Base-by-base conservation (phyloP, 1,140 invertebrate genomes). In the Drosophila arawakana region DNA sequence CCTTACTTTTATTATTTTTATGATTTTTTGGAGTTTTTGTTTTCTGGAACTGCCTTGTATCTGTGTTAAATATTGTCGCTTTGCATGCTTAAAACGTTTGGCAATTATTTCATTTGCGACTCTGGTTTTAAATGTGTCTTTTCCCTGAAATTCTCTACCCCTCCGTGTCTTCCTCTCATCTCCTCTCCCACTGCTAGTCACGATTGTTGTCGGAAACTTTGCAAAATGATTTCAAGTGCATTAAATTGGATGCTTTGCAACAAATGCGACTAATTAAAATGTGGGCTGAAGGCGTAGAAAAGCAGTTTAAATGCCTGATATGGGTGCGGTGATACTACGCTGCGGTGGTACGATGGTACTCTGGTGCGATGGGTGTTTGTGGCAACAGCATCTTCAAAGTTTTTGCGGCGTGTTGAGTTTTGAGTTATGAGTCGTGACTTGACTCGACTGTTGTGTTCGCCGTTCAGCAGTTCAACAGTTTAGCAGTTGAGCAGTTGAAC, bases 261-360 rank as follows among this genome's bases (percentile, higher is more conserved):
- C 83, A 88, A 88, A 88, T 83, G 83, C 77, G 67, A 88, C 83
- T 88, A 88, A 88, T 89, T 88, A 88, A 88, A 88, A 86, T 88
- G 80, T 71, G 74, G 84, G 59, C 39, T 63, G 62, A 15, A 61
- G 80, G 72, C 76, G 76, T 47, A 62, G 52, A 52, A 59, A 57
- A 69, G 58, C 43, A 65, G 61, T 63, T 63, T 54, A 63, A 39
- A 49, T 18, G 15, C 7, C 34, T 54, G 57, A 39, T 47, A 18
- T 50, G 50, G 50, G 10, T 25, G 60, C 30, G 15, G 18, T 49
- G 11, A 1, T 46, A 25, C 30, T 7, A 11, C 9, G 15, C 1
- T 18, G 60, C 18, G 34, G 47, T 49, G 11, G 2, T 61, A 35
- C 18, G 34, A 35, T 49, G 11, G 2, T 61, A 35, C 46, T 30